Base-by-base conservation (phyloP, 2,888 invertebrate species). In the Temnothorax rugatulus region DNA sequence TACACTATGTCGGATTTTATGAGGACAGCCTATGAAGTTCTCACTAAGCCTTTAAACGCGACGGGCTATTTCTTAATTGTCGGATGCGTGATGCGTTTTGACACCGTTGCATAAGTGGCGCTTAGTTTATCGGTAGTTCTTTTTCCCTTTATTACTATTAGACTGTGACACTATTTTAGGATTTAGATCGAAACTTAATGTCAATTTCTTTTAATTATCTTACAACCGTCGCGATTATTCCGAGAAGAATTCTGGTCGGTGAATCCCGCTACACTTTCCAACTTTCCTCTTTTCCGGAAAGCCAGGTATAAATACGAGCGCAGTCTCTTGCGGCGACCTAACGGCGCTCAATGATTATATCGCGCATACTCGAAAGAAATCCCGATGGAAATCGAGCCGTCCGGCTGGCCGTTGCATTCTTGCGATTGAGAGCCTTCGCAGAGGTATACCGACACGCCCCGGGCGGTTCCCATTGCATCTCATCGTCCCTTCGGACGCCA, bases 391-490 rank as follows among this genome's bases (percentile, higher is more conserved):
- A 88, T 89, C 89, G 83, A 83, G 81, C 75, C 75, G 88, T 83
- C 84, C 89, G 87, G 84, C 83, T 84, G 86, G 81, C 86, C 89
- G 86, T 89, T 89, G 86, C 85, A 88, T 89, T 89, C 88, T 90
- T 87, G 88, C 88, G 87, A 90, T 91, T 88, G 91, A 91, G 91
- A 91, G 90, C 87, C 89, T 86, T 89, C 87, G 90, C 89, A 87
- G 89, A 29, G 88, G 87, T 91, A 88, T 87, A 90, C 90, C 91
- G 90, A 89, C 90, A 92, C 92, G 92, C 92, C 91, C 89, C 91
- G 87, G 91, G 92, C 91, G 91, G 90, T 92, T 93, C 92, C 91
- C 93, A 92, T 91, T 91, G 91, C 88, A 82, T 84, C 86, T 90
- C 87, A 82, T 88, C 88, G 90, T 88, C 88, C 86, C 84, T 88